Base-by-base conservation (phyloP, 2,888 invertebrate genomes). In the Cerceris rybyensis region DNA sequence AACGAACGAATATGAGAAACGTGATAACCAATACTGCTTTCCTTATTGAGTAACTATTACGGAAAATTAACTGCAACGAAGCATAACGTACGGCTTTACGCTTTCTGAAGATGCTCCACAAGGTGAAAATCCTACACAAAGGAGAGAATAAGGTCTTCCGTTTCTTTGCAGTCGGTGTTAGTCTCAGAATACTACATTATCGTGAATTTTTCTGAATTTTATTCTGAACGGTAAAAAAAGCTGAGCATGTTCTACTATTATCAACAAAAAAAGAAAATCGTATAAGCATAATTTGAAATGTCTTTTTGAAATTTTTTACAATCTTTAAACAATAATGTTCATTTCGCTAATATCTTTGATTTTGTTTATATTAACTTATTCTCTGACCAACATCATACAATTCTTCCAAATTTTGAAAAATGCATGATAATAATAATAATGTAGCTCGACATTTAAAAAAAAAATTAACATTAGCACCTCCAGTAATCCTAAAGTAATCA, bases 71-170 rank as follows among this genome's bases (percentile, higher is more conserved):
- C 65, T 60, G 80, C 86, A 85, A 69, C 85, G 77, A 81, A 63
- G 85, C 85, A 71, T 78, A 49, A 64, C 81, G 63, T 69, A 57
- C 71, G 83, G 79, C 78, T 87, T 86, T 81, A 88, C 88, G 88
- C 88, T 88, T 88, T 88, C 88, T 86, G 85, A 80, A 82, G 82
- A 77, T 57, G 74, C 28, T 77, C 67, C 68, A 71, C 81, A 82
- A 85, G 84, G 84, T 81, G 84, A 85, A 81, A 85, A 85, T 73
- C 69, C 64, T 42, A 43, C 17, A 42, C 52, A 57, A 13, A 59
- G n/a, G 57, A 54, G 57, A 61, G 73, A 65, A 73, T 65, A 59
- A 43, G 73, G 68, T 28, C 76, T 70, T 16, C 42, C 63, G 61
- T 66, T 70, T 78, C 78, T 78, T 79, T 66, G 42, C n/a, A 16